Conservation (phyloP, 1,140 invertebrate species). For the Asbolus verrucosus region DNA sequence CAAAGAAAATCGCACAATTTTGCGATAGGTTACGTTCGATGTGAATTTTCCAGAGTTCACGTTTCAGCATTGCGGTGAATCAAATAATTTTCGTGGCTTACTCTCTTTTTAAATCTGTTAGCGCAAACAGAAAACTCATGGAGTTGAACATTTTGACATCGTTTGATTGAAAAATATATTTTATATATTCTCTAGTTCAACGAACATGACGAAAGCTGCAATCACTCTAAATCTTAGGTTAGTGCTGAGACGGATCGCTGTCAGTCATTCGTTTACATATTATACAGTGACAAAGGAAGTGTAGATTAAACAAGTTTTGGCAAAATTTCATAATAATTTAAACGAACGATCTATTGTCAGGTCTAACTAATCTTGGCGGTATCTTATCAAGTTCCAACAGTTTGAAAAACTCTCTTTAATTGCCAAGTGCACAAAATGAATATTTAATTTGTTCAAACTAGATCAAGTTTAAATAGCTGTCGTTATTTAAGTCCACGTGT, state of each 20-base stretch:
- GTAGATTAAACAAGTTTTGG: too few relatives aligned
- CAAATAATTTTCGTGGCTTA: too few relatives aligned
- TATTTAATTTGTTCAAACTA: background rate
- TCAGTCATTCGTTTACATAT: too few relatives aligned
- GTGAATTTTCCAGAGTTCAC: slow-evolving; percentile 19
- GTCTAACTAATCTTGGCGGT: background rate
- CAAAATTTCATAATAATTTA: slow-evolving; percentile 17
- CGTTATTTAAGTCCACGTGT: slow-evolving; percentile 1
- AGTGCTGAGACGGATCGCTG: too few relatives aligned
- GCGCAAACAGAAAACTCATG: too few relatives aligned
- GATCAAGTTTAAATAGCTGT: slow-evolving; percentile 25
- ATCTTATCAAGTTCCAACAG: background rate
- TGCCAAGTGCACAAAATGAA: background rate
- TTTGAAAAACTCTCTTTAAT: slow-evolving; percentile 24
- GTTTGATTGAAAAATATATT: too few relatives aligned
- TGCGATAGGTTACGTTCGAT: slow-evolving; percentile 4
- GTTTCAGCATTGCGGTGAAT: background rate
- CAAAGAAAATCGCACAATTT: slow-evolving; percentile 12
- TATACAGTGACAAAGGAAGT: too few relatives aligned
- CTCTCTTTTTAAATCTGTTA: too few relatives aligned
- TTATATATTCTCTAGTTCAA: too few relatives aligned
- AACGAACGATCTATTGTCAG: background rate
- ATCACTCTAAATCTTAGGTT: too few relatives aligned
- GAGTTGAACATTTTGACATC: too few relatives aligned
- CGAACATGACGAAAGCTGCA: too few relatives aligned